Conservation (phyloP, 2,113 vertebrate species). For the Calonectris borealis region DNA sequence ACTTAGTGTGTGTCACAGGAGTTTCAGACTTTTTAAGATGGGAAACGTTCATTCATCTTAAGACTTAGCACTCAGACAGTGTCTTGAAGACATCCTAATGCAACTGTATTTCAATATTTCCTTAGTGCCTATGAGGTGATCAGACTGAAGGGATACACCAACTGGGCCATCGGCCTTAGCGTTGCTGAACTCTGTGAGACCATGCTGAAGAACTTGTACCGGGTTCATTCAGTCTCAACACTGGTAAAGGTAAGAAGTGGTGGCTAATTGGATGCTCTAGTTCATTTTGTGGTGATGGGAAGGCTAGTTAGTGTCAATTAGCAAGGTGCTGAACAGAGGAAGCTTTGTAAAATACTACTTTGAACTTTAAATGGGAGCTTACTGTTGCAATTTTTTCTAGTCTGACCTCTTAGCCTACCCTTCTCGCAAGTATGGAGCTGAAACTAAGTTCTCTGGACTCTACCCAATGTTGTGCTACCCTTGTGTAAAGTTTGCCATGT, state of each 20-base stretch:
- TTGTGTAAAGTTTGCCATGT: neutral
- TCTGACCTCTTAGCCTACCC: neutral
- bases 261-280: neutral
- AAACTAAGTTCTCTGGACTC: neutral
- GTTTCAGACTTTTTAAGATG: neutral
- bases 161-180: conserved; percentile 98
- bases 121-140: conserved; percentile 95
- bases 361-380: neutral
- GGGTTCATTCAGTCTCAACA: conserved; percentile 92
- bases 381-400: neutral
- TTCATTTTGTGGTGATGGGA: neutral
- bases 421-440: neutral
- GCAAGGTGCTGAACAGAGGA: neutral
- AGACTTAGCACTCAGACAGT: neutral
- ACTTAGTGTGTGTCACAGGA: neutral
- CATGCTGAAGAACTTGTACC: conserved; percentile 87
- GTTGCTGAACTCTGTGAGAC: conserved; percentile 93
- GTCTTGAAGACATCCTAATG: neutral
- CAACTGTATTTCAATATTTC: neutral
- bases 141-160: conserved; percentile 96
- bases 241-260: conserved; percentile 88
- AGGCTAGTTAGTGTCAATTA: neutral
- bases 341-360: neutral
- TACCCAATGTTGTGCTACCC: neutral
- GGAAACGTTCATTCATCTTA: neutral